phyloP scores from a whole-genome alignment of 2,888 invertebrate genomes.

The Drosophila mercatorum region DNA sequence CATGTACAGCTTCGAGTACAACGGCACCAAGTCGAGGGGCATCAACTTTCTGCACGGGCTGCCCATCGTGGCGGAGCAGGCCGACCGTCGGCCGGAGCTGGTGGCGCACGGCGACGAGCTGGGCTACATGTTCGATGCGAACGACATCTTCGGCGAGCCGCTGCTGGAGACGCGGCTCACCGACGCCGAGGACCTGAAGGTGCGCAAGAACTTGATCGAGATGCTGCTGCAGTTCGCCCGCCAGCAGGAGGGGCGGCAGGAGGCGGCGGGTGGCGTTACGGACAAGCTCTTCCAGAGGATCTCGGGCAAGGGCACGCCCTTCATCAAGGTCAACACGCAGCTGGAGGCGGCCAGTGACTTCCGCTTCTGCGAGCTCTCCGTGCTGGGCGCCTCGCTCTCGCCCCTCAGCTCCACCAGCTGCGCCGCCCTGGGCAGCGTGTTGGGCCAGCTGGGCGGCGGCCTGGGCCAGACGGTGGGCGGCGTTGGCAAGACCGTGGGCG shows the following conservation, averaged over 20 bases:
- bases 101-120: slow-evolving; percentile 90
- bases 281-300: slow-evolving; percentile 83
- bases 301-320: slow-evolving; percentile 85
- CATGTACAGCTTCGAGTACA: slow-evolving; percentile 91
- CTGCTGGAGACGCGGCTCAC: slow-evolving; percentile 83
- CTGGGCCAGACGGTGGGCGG: slow-evolving; percentile 56
- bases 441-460: slow-evolving; percentile 56
- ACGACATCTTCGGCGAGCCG: slow-evolving; percentile 87
- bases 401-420: slow-evolving; percentile 80
- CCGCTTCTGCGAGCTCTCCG: slow-evolving; percentile 82
- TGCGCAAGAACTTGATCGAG: slow-evolving; percentile 88
- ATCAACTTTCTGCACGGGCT: slow-evolving; percentile 88
- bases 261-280: slow-evolving; percentile 17
- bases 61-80: slow-evolving; percentile 86
- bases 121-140: slow-evolving; percentile 89
- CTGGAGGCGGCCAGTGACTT: slow-evolving; percentile 85
- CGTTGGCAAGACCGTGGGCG: slow-evolving; percentile 26
- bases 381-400: slow-evolving; percentile 80
- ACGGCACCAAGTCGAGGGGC: slow-evolving; percentile 87
- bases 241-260: slow-evolving; percentile 77
- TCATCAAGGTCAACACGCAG: slow-evolving; percentile 86
- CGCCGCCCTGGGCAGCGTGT: slow-evolving; percentile 65
- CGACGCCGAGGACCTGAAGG: slow-evolving; percentile 87
- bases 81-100: slow-evolving; percentile 80
- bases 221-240: slow-evolving; percentile 89